Evolutionary conservation across 2,888 invertebrate species (phyloP).

Genomic region (Lepidochrysops patricia): DNA sequence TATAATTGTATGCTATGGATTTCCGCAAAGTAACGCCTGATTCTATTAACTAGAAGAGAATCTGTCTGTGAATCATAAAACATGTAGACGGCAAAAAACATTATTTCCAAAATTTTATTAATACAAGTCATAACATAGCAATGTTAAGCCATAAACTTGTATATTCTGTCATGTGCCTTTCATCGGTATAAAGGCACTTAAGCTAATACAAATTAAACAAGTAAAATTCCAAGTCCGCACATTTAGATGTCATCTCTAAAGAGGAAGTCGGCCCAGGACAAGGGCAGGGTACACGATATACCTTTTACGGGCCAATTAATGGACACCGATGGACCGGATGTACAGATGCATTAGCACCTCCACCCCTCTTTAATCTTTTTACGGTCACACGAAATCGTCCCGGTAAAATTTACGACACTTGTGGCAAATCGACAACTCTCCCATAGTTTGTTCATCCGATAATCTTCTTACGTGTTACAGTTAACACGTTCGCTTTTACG

Average conservation of each 20-base stretch:
- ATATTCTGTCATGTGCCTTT: no score
- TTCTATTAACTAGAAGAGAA: no score
- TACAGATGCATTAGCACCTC: constrained; percentile 68
- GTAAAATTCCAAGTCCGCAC: constrained; percentile 35
- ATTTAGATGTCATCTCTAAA: constrained; percentile 43
- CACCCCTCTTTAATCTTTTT: constrained; percentile 65
- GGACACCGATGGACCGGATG: constrained; percentile 67
- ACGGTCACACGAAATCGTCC: constrained; percentile 43
- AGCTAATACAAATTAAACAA: not conserved
- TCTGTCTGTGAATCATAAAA: no score
- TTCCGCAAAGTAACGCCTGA: no score
- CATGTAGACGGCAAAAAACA: no score
- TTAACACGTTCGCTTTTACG: not conserved
- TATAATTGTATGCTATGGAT: no score
- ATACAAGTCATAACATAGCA: no score
- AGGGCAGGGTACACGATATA: constrained; percentile 65
- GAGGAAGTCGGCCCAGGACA: constrained; percentile 52
- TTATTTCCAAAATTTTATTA: no score
- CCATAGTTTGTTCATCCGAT: not conserved
- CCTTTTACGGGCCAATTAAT: constrained; percentile 74
- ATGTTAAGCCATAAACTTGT: no score
- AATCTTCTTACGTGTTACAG: not conserved
- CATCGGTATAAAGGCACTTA: constrained; percentile 22
- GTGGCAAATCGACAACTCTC: constrained; percentile 33
- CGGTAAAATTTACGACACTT: constrained; percentile 37